phyloP scores from a whole-genome alignment of 2,113 vertebrate species.

The Pongo abelii region DNA sequence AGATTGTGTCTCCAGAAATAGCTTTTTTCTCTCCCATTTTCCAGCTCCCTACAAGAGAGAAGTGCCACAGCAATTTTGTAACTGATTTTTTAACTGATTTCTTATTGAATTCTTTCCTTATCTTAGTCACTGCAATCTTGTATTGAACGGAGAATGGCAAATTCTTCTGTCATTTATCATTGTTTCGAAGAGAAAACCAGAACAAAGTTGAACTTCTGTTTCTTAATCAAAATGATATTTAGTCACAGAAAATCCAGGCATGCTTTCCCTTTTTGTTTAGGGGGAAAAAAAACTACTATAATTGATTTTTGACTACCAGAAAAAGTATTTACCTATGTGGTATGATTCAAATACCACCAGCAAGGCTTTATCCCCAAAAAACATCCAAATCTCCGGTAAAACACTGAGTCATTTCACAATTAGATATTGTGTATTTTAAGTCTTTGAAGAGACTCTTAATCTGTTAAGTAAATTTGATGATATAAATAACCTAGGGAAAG shows the following conservation, averaged over 20 bases:
- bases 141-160: constrained; percentile 57
- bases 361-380: neutral
- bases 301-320: neutral
- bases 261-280: neutral
- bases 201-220: neutral
- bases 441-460: neutral
- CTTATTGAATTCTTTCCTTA: constrained; percentile 68
- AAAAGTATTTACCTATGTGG: neutral
- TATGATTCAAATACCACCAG: neutral
- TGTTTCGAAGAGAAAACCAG: constrained; percentile 40
- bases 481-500: neutral
- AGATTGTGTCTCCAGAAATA: constrained; percentile 63
- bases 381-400: neutral
- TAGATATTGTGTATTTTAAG: neutral
- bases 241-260: neutral
- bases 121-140: constrained; percentile 50
- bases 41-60: constrained; percentile 39
- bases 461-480: neutral
- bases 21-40: neutral
- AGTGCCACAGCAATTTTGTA: constrained; percentile 66
- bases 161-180: constrained; percentile 48
- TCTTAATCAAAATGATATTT: constrained; percentile 37
- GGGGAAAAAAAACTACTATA: neutral
- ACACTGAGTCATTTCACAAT: neutral
- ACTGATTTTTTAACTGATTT: constrained; percentile 77